phyloP scores from a whole-genome alignment of 1,140 invertebrate species.

The Drosophila lacertosa region DNA sequence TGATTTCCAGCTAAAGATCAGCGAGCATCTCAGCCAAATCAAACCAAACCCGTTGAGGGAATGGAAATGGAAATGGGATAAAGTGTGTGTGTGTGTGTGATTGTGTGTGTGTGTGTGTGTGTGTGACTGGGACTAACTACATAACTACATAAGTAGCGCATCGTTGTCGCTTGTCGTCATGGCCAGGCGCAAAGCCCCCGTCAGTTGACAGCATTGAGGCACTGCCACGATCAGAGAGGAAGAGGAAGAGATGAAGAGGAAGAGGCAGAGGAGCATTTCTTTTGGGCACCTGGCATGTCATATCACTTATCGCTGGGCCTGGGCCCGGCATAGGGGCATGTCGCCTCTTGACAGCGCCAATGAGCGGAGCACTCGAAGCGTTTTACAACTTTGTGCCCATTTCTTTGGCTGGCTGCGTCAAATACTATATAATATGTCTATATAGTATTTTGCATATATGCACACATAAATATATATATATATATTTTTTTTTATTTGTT shows the following conservation, averaged over 20 bases:
- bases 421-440: constrained; percentile 82
- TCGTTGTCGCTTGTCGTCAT: constrained; percentile 66
- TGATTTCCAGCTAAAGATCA: constrained; percentile 70
- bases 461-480: constrained; percentile 34
- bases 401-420: constrained; percentile 57
- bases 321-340: constrained; percentile 35
- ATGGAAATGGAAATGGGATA: constrained; percentile 15
- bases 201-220: constrained; percentile 61
- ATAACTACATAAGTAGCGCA: constrained; percentile 72
- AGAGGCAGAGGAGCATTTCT: constrained; percentile 30
- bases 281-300: constrained; percentile 82
- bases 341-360: constrained; percentile 78
- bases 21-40: constrained; percentile 12
- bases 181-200: constrained; percentile 63
- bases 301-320: constrained; percentile 68
- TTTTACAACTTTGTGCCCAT: constrained; percentile 84
- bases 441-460: constrained; percentile 74
- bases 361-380: constrained; percentile 82
- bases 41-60: constrained; percentile 53
- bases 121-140: constrained; percentile 31
- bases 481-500: constrained; percentile 27
- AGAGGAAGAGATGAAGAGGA: too few species aligned
- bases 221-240: too few species aligned
- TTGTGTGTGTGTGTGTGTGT: neutral
- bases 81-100: neutral